Evolutionary conservation across 2,888 invertebrate genomes (phyloP).

Genomic region (Pseudococcus jackbeardsleyi): DNA sequence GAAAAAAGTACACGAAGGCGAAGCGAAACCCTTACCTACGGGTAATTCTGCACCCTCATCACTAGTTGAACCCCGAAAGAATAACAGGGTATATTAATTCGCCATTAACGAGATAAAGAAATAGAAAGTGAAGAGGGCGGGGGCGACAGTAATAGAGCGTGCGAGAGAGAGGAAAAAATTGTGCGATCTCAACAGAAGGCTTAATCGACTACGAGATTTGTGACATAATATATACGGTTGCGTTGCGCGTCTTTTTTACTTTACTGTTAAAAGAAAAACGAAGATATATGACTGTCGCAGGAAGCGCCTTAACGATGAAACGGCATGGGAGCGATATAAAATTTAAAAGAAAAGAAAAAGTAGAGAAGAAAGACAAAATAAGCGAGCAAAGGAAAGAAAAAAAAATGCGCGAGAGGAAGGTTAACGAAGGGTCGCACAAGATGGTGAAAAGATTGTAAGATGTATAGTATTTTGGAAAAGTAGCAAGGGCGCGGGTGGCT

Average conservation of each 20-base stretch:
- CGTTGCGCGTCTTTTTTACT: slow-evolving; percentile 52
- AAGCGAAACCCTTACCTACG: not conserved
- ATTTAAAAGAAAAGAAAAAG: slow-evolving; percentile 61
- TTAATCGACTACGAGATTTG: slow-evolving; percentile 63
- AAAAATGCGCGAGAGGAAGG: not conserved
- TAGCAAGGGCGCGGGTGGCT: slow-evolving; percentile 4
- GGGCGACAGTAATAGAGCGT: too few relatives aligned
- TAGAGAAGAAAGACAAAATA: slow-evolving; percentile 47
- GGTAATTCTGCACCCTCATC: slow-evolving; percentile 14
- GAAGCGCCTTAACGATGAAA: slow-evolving; percentile 63
- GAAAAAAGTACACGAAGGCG: not conserved
- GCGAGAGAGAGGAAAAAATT: slow-evolving; percentile 18
- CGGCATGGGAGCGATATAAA: slow-evolving; percentile 62
- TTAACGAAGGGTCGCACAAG: slow-evolving; percentile 62
- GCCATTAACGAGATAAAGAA: slow-evolving; percentile 54
- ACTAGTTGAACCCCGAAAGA: slow-evolving; percentile 25
- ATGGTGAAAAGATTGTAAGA: slow-evolving; percentile 64
- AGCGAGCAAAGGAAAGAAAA: slow-evolving; percentile 29
- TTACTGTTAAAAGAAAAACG: slow-evolving; percentile 59
- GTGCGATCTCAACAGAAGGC: slow-evolving; percentile 51
- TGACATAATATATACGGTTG: slow-evolving; percentile 60
- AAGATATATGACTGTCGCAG: slow-evolving; percentile 63
- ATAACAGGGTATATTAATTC: slow-evolving; percentile 60
- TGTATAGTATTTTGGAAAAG: slow-evolving; percentile 60
- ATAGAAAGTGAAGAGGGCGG: not conserved